Conservation (phyloP, 2,888 invertebrate species). For the Macroteleia sp. region DNA sequence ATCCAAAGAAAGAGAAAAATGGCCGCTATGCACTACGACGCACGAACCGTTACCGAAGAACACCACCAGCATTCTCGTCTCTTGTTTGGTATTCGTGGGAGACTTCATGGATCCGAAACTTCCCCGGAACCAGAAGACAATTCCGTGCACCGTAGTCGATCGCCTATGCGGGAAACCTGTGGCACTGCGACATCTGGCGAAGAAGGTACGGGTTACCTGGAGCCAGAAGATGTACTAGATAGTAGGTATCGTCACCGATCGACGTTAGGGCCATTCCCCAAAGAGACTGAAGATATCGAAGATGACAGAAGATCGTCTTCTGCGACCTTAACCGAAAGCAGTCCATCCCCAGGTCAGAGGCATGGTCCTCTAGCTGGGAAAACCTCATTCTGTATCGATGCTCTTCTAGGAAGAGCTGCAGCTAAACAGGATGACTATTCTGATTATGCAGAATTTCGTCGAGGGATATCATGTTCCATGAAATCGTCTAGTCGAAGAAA, state of each 20-base stretch:
- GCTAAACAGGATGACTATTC: slow-evolving; percentile 57
- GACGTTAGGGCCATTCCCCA: slow-evolving; percentile 18
- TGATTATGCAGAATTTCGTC: slow-evolving; percentile 25
- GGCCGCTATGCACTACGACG: slow-evolving; percentile 80
- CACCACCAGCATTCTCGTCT: slow-evolving; percentile 72
- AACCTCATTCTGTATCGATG: slow-evolving; percentile 96
- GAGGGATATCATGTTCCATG: slow-evolving; percentile 6
- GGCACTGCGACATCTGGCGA: slow-evolving; percentile 61
- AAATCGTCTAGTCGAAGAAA: slow-evolving; percentile 5
- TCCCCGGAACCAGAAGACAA: slow-evolving; percentile 67
- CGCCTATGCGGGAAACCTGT: slow-evolving; percentile 61
- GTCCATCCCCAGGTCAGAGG: slow-evolving; percentile 46
- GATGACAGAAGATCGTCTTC: slow-evolving; percentile 50
- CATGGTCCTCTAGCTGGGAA: slow-evolving; percentile 80
- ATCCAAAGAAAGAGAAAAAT: slow-evolving; percentile 35
- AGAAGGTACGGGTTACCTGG: slow-evolving; percentile 54
- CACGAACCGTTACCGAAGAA: slow-evolving; percentile 75
- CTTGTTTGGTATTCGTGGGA: slow-evolving; percentile 70
- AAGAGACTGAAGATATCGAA: slow-evolving; percentile 53
- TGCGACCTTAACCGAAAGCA: slow-evolving; percentile 57
- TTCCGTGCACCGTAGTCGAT: slow-evolving; percentile 38
- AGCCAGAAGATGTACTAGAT: slow-evolving; percentile 32
- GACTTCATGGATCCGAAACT: slow-evolving; percentile 69
- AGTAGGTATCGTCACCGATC: slow-evolving; percentile 25
- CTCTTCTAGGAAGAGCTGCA: slow-evolving; percentile 89